phyloP scores from a whole-genome alignment of 2,113 vertebrate genomes.

The Engystomops pustulosus region DNA sequence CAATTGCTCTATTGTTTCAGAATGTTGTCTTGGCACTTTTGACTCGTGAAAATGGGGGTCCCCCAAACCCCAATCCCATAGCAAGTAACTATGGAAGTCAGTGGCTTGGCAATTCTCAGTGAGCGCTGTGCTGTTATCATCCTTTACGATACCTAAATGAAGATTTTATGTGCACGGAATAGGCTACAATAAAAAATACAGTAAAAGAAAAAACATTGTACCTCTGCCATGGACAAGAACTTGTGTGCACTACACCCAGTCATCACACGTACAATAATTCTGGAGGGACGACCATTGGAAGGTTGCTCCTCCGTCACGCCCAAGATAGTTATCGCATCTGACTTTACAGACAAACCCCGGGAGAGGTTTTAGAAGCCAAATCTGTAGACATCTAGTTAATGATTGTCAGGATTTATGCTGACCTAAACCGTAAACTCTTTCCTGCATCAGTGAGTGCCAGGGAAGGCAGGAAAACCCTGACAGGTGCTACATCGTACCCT shows the following conservation, averaged over 20 bases:
- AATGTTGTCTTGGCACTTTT: too few species aligned
- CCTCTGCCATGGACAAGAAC: background rate
- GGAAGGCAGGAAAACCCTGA: background rate
- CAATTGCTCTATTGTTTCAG: too few species aligned
- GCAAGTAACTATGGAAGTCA: too few species aligned
- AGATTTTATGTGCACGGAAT: too few species aligned
- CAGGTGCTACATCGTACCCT: background rate
- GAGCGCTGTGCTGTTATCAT: too few species aligned
- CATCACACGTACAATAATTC: background rate
- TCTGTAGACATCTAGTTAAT: conserved; percentile 21
- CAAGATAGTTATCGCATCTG: conserved; percentile 25
- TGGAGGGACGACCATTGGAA: background rate
- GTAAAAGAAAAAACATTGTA: too few species aligned
- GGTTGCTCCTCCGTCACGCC: conserved; percentile 20
- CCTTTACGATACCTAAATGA: too few species aligned
- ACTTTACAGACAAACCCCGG: background rate
- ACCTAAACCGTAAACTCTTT: background rate
- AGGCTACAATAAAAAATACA: too few species aligned
- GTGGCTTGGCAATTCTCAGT: too few species aligned
- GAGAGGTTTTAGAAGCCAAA: conserved; percentile 21
- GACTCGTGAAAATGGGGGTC: too few species aligned
- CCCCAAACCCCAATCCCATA: too few species aligned
- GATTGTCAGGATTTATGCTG: conserved; percentile 34
- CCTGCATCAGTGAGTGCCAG: background rate
- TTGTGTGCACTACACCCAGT: background rate